Percentiles rank a stretch among this genome's conserved stretches.
Evolutionary conservation across 2,797 vertebrate species (phyloP).

Genomic region (Galago senegalensis): DNA sequence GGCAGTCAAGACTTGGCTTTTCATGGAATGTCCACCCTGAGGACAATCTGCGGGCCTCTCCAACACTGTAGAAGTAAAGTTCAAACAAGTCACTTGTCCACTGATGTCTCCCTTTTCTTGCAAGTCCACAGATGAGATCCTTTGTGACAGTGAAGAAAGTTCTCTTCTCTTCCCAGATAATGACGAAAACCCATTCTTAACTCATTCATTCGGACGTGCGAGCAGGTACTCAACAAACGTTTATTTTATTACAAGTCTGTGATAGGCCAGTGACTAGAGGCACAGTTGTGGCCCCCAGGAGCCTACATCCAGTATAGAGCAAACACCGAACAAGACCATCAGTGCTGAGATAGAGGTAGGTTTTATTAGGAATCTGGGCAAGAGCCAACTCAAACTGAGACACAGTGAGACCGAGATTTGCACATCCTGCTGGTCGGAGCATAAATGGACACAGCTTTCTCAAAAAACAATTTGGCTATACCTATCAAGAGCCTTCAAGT

Average conservation of each 20-base stretch:
- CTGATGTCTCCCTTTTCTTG: background rate
- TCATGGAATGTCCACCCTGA: background rate
- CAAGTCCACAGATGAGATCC: background rate
- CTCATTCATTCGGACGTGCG: background rate
- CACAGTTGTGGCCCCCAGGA: background rate
- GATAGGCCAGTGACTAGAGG: background rate
- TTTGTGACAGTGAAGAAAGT: background rate
- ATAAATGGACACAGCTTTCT: background rate
- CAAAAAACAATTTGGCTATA: background rate
- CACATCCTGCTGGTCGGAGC: accelerated
- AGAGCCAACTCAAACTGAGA: background rate
- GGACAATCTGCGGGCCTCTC: background rate
- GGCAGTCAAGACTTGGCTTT: background rate
- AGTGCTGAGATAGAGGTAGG: background rate
- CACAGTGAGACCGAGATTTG: background rate
- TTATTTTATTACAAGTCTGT: background rate
- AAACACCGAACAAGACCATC: background rate
- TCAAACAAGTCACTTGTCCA: background rate
- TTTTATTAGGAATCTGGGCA: background rate
- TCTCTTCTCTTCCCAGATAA: background rate
- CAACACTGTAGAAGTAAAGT: background rate
- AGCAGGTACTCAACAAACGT: background rate
- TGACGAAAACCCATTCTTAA: background rate
- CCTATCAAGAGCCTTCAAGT: background rate
- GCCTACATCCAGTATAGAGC: background rate